Evolutionary conservation across 2,888 invertebrate species (phyloP).

Genomic region (Stenodera caucasica): DNA sequence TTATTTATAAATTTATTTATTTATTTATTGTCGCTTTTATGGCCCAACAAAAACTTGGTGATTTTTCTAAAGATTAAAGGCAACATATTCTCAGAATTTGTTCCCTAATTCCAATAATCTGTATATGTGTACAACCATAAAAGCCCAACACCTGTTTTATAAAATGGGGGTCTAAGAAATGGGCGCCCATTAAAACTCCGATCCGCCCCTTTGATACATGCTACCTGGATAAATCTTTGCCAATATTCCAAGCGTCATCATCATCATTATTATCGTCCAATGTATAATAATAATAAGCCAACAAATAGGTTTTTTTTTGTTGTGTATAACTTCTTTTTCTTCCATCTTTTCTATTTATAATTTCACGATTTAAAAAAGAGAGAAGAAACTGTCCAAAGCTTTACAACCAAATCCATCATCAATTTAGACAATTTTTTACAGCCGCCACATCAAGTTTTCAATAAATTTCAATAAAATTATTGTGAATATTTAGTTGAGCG

Average conservation of each 20-base stretch:
- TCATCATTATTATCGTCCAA: background rate
- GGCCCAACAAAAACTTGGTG: background rate
- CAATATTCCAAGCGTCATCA: background rate
- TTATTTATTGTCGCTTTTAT: constrained; percentile 2
- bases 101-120: constrained; percentile 20
- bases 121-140: constrained; percentile 25
- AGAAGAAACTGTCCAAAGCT: background rate
- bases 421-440: constrained; percentile 8
- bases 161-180: constrained; percentile 19
- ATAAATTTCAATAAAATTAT: background rate
- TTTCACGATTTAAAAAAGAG: constrained; percentile 1
- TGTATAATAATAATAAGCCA: background rate
- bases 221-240: constrained; percentile 4
- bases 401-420: constrained; percentile 7
- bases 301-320: background rate
- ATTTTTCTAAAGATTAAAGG: background rate
- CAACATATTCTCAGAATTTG: constrained; percentile 11
- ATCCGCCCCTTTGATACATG: background rate
- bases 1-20: background rate
- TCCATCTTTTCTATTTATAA: background rate
- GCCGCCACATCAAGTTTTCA: background rate
- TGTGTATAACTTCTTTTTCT: too few relatives aligned
- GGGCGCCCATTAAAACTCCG: background rate
- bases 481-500: background rate
- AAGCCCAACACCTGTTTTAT: constrained; percentile 38